A percentile compares a stretch with the other conserved stretches of the same genome.
phyloP scores from a whole-genome alignment of 2,113 vertebrate species.

The Phrynocephalus versicolor region DNA sequence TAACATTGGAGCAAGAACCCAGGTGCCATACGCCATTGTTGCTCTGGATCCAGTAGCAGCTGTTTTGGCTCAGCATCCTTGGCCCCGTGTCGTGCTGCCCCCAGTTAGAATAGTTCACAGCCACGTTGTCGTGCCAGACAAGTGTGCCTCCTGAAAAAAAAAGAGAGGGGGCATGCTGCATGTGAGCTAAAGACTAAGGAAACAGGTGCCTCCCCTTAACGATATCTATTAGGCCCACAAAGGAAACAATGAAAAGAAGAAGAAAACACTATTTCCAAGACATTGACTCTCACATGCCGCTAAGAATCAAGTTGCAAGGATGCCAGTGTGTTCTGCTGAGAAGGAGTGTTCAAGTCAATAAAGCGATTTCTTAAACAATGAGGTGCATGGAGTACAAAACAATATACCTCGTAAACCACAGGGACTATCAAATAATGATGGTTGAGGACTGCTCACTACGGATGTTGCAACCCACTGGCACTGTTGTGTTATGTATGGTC shows the following conservation, averaged over 20 bases:
- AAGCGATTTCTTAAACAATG: neutral
- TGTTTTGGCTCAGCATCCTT: slow-evolving; percentile 91
- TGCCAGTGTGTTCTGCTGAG: neutral
- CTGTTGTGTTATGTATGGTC: neutral
- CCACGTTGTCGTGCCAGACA: slow-evolving; percentile 87
- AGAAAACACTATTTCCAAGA: neutral
- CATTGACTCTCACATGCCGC: neutral
- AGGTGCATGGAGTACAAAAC: neutral
- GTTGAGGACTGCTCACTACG: neutral
- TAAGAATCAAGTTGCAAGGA: neutral
- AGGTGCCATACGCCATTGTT: slow-evolving; percentile 90
- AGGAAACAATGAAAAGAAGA: neutral
- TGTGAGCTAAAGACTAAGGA: neutral
- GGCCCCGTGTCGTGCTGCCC: slow-evolving; percentile 84
- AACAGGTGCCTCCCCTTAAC: neutral
- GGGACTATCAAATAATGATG: neutral
- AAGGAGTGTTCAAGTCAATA: neutral
- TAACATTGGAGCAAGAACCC: slow-evolving; percentile 88
- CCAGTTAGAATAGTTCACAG: slow-evolving; percentile 94
- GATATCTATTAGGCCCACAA: neutral
- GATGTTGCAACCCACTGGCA: neutral
- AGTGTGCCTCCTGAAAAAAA: slow-evolving; percentile 80
- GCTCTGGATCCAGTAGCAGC: slow-evolving; percentile 98
- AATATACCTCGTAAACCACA: neutral
- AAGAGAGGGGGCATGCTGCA: neutral